Evolutionary conservation across 2,888 invertebrate genomes (phyloP).

Genomic region (Meandrusa payeni): DNA sequence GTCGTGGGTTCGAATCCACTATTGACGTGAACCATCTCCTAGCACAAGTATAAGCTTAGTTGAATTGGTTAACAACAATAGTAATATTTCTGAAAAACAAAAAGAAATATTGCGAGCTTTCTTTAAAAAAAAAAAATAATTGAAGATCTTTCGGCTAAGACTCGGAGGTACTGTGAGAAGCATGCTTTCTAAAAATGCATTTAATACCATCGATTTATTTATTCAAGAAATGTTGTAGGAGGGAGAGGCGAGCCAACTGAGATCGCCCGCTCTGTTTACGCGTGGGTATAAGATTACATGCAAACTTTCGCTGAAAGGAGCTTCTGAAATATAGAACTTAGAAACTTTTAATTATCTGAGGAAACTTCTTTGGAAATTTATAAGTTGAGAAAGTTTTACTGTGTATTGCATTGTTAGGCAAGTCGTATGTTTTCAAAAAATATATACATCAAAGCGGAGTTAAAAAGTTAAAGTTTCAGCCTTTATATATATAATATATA

Average conservation of each 20-base stretch:
- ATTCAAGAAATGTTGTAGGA: constrained; percentile 14
- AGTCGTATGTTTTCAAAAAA: too few relatives aligned
- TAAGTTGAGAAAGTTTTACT: constrained; percentile 21
- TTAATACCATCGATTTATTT: constrained; percentile 15
- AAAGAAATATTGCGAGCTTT: too few relatives aligned
- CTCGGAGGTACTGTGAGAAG: background rate
- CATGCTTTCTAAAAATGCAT: constrained; percentile 9
- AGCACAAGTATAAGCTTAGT: too few relatives aligned
- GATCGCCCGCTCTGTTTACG: constrained; percentile 10
- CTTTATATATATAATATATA: too few relatives aligned
- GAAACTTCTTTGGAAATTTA: constrained; percentile 18
- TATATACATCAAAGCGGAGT: too few relatives aligned
- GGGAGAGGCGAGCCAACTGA: background rate
- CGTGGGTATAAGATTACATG: constrained; percentile 22
- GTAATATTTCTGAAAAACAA: too few relatives aligned
- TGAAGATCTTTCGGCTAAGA: too few relatives aligned
- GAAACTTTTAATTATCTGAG: constrained; percentile 22
- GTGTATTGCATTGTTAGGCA: background rate
- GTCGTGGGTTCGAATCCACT: too few relatives aligned
- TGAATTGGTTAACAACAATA: too few relatives aligned
- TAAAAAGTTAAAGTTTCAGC: too few relatives aligned
- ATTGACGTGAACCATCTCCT: too few relatives aligned
- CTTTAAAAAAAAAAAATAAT: too few relatives aligned
- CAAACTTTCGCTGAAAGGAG: constrained; percentile 11
- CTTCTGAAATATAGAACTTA: constrained; percentile 15